phyloP scores from a whole-genome alignment of 2,888 invertebrate genomes.

The Itoplectis maculator region DNA sequence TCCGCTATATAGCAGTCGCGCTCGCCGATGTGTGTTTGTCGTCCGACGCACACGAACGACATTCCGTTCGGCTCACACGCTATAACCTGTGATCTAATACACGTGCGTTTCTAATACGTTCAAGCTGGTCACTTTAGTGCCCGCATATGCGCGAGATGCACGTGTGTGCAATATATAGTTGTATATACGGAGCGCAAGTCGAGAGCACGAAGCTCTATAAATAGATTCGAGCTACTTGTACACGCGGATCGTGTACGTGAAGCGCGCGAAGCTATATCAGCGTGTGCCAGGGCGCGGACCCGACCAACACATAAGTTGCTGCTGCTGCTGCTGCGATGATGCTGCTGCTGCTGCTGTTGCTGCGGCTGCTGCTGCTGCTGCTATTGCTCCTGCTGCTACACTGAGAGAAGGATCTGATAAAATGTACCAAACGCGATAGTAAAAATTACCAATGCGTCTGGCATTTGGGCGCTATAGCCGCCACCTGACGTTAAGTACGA shows the following conservation, averaged over 20 bases:
- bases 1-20: conserved; percentile 16
- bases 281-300: conserved; percentile 64
- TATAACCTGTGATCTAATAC: conserved; percentile 42
- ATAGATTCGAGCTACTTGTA: conserved; percentile 82
- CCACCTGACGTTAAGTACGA: no score
- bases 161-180: conserved; percentile 36
- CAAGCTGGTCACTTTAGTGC: conserved; percentile 10
- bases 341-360: conserved; percentile 22
- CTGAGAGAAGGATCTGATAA: no score
- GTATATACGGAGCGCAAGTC: conserved; percentile 58
- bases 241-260: conserved; percentile 68
- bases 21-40: conserved; percentile 23
- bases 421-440: no score
- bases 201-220: conserved; percentile 75
- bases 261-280: conserved; percentile 53
- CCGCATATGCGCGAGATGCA: conserved; percentile 19
- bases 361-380: neutral
- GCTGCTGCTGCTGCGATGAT: neutral
- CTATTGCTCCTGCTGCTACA: conserved; percentile 25
- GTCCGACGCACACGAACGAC: conserved; percentile 1
- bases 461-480: no score
- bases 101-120: neutral
- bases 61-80: neutral
- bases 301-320: conserved; percentile 15
- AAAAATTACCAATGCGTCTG: no score